Percentiles rank a stretch among this genome's conserved stretches.
These are phyloP conservation scores for Enteromius mattozi DNA, from an alignment of 2,797 vertebrate species.

Conservation along the genomic window DNA sequence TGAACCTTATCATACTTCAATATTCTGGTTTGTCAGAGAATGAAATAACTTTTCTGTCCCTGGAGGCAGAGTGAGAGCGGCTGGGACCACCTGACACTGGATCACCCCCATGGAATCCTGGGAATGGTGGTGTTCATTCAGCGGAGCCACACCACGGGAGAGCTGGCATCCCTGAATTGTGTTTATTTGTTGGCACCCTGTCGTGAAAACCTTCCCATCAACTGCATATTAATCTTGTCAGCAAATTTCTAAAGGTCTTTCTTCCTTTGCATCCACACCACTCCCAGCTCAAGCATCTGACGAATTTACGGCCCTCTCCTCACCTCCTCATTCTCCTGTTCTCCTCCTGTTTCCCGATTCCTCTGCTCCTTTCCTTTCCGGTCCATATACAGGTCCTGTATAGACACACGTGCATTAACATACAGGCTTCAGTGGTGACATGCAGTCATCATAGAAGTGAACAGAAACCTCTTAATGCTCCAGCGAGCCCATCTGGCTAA, in stretches of 20 bases:
- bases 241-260: slow-evolving; percentile 77
- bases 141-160: slow-evolving; percentile 59
- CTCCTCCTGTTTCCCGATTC: slow-evolving; percentile 37
- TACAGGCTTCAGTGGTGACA: slow-evolving; percentile 70
- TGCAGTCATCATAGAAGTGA: slow-evolving; percentile 65
- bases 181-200: slow-evolving; percentile 96
- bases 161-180: slow-evolving; percentile 87
- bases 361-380: slow-evolving; percentile 6
- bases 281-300: slow-evolving; percentile 45
- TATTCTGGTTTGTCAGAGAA: slow-evolving; percentile 72
- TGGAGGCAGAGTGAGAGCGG: slow-evolving; percentile 61
- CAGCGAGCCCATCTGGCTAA: slow-evolving; percentile 77
- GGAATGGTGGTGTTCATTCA: slow-evolving; percentile 72
- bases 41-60: slow-evolving; percentile 73
- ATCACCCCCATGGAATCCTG: slow-evolving; percentile 74
- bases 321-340: slow-evolving; percentile 49
- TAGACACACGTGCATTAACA: slow-evolving; percentile 62
- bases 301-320: slow-evolving; percentile 73
- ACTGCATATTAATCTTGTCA: slow-evolving; percentile 93
- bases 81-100: slow-evolving; percentile 75
- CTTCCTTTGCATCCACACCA: slow-evolving; percentile 60
- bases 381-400: background rate
- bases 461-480: slow-evolving; percentile 71
- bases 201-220: slow-evolving; percentile 89
- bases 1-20: slow-evolving; percentile 70